These are phyloP conservation scores for Pyralis farinalis DNA, from an alignment of 2,888 invertebrate species.

Conservation along the genomic window DNA sequence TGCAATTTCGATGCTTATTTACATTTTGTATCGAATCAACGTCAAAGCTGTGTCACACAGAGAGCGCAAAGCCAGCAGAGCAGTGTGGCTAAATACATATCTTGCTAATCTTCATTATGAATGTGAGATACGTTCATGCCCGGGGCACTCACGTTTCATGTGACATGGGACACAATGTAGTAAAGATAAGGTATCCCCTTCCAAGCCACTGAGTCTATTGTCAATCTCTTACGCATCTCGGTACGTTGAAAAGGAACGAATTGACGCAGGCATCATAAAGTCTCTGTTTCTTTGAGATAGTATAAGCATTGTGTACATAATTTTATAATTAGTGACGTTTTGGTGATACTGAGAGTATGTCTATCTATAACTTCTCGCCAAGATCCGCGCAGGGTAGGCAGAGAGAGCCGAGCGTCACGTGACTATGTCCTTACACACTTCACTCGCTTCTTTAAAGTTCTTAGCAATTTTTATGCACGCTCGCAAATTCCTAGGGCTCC, in stretches of 20 bases:
- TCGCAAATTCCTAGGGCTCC: no score
- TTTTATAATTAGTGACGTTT: no score
- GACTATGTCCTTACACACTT: no score
- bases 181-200: conserved; percentile 75
- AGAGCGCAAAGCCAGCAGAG: conserved; percentile 10
- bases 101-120: conserved; percentile 62
- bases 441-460: no score
- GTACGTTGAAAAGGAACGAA: conserved; percentile 55
- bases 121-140: conserved; percentile 64
- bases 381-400: no score
- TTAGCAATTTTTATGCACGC: no score
- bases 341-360: no score
- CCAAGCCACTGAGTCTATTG: conserved; percentile 73
- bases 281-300: conserved; percentile 26
- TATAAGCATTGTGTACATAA: no score
- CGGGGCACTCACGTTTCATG: conserved; percentile 63
- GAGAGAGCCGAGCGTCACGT: no score
- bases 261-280: conserved; percentile 40
- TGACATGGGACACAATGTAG: conserved; percentile 75
- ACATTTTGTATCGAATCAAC: conserved; percentile 10
- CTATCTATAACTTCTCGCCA: no score
- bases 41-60: conserved; percentile 32
- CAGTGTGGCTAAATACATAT: conserved; percentile 27
- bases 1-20: background rate
- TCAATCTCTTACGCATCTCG: conserved; percentile 69